phyloP scores from a whole-genome alignment of 1,140 invertebrate genomes.

The Nephila pilipes region DNA sequence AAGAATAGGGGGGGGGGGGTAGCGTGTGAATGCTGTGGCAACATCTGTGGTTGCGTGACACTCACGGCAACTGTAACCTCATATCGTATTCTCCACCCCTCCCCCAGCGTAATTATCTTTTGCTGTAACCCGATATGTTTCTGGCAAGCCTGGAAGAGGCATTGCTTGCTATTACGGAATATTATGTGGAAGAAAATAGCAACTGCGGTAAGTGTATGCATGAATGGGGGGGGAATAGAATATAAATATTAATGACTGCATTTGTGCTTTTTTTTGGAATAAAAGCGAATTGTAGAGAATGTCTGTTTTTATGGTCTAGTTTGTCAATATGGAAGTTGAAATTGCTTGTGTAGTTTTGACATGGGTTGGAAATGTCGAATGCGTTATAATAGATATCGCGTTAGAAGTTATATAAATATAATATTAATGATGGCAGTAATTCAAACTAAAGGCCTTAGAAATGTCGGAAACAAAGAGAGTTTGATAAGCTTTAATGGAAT shows the following conservation, averaged over 20 bases:
- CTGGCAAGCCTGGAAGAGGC: neutral
- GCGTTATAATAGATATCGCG: neutral
- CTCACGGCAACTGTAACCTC: conserved; percentile 11
- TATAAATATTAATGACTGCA: conserved; percentile 29
- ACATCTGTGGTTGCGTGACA: conserved; percentile 37
- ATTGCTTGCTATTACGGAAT: neutral
- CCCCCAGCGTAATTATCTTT: conserved; percentile 21
- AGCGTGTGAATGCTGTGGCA: conserved; percentile 22
- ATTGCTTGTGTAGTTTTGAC: neutral
- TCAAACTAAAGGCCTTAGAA: too few species aligned
- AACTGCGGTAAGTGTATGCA: conserved; percentile 6
- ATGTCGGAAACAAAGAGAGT: too few species aligned
- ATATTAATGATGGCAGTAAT: neutral
- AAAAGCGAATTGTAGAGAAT: neutral
- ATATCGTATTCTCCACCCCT: conserved; percentile 20
- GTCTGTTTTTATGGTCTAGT: neutral
- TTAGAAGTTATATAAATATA: neutral
- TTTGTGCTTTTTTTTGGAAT: conserved; percentile 2
- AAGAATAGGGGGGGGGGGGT: too few species aligned
- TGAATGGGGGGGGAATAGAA: neutral
- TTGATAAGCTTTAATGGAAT: too few species aligned
- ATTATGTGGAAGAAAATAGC: conserved; percentile 1
- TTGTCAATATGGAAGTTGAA: conserved; percentile 6
- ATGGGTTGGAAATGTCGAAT: neutral
- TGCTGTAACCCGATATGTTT: conserved; percentile 23